phyloP scores from a whole-genome alignment of 2,888 invertebrate species.

The Cryptocephalus moraei region DNA sequence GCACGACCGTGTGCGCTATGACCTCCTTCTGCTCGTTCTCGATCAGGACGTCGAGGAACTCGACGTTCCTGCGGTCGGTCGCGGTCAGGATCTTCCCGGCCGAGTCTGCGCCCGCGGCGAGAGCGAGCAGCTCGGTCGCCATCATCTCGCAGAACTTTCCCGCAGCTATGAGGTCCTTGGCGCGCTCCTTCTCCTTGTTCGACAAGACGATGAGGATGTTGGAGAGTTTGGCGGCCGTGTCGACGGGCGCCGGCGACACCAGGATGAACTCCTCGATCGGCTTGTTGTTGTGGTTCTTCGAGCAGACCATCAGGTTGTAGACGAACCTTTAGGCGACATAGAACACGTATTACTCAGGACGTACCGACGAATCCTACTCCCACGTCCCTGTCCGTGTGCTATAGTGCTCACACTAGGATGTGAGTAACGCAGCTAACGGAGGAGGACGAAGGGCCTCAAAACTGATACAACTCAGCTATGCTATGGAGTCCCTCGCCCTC shows the following conservation, averaged over 20 bases:
- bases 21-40: constrained; percentile 98
- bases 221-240: constrained; percentile 95
- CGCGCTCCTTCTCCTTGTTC: constrained; percentile 94
- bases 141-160: constrained; percentile 95
- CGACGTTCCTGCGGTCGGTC: constrained; percentile 86
- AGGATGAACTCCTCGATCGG: constrained; percentile 96
- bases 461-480: no score
- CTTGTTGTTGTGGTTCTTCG: constrained; percentile 89
- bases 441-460: no score
- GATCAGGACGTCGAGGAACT: constrained; percentile 92
- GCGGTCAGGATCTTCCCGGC: constrained; percentile 92
- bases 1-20: constrained; percentile 94
- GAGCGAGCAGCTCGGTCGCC: constrained; percentile 91
- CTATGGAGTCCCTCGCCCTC: no score
- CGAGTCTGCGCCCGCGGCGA: constrained; percentile 90
- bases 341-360: no score
- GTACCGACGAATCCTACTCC: no score
- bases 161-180: constrained; percentile 90
- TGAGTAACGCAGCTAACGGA: no score
- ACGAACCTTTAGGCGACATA: constrained; percentile 53
- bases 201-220: constrained; percentile 82
- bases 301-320: constrained; percentile 96
- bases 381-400: no score
- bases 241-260: constrained; percentile 98
- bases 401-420: no score